These are phyloP conservation scores for Prosapia bicincta DNA, from an alignment of 2,888 invertebrate genomes.

Conservation along the genomic window DNA sequence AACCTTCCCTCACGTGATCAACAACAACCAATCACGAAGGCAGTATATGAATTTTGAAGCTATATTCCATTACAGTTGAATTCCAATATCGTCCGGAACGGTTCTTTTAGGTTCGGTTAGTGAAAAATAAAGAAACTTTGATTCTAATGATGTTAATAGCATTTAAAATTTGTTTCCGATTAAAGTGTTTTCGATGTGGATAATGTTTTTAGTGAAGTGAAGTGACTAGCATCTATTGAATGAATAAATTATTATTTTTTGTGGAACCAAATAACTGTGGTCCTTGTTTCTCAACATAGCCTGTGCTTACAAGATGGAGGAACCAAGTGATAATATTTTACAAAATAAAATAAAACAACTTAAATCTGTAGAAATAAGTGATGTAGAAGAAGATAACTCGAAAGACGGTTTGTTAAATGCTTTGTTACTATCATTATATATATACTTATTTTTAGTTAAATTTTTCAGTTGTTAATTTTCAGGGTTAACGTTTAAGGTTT, in stretches of 20 bases:
- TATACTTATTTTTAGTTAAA: neutral
- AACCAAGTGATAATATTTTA: slow-evolving; percentile 24
- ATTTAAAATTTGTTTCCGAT: neutral
- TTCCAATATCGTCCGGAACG: neutral
- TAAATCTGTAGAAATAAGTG: slow-evolving; percentile 27
- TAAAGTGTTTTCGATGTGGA: neutral
- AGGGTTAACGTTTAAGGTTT: neutral
- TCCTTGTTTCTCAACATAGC: neutral
- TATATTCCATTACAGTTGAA: neutral
- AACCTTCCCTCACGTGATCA: slow-evolving; percentile 20
- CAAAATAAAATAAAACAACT: slow-evolving; percentile 25
- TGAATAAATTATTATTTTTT: neutral
- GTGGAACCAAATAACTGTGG: neutral
- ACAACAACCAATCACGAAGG: slow-evolving; percentile 12
- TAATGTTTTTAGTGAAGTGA: neutral
- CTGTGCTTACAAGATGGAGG: slow-evolving; percentile 29
- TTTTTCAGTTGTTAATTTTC: neutral
- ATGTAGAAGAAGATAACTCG: slow-evolving; percentile 24
- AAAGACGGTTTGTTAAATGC: slow-evolving; percentile 21
- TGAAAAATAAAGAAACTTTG: neutral
- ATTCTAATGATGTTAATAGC: neutral
- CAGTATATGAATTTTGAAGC: slow-evolving; percentile 11
- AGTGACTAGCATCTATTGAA: neutral
- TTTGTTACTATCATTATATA: neutral
- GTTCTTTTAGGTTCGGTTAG: neutral